Percentiles rank a stretch among this genome's conserved stretches.
Conservation (phyloP, 2,113 vertebrate genomes). For the Lasiurus borealis region DNA sequence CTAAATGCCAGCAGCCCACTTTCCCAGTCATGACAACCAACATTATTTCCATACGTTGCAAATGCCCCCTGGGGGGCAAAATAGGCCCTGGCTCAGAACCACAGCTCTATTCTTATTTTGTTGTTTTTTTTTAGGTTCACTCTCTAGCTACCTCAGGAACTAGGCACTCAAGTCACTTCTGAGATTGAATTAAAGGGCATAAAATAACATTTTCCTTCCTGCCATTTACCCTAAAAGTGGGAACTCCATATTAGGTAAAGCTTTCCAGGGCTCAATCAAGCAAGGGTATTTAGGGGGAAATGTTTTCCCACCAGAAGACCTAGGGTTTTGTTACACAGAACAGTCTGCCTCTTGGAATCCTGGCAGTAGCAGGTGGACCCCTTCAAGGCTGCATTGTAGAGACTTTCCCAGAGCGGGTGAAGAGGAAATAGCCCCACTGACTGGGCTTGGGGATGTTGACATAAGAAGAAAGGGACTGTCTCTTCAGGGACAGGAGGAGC, state of each 20-base stretch:
- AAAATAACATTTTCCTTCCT: conserved; percentile 12
- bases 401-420: conserved; percentile 62
- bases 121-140: conserved; percentile 23
- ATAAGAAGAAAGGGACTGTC: conserved; percentile 51
- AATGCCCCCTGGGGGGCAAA: not conserved
- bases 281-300: conserved; percentile 7
- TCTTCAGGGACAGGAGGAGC: not conserved
- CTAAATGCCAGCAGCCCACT: not conserved
- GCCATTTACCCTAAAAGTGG: conserved; percentile 29
- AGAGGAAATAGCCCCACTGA: conserved; percentile 51
- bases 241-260: not conserved
- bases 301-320: not conserved
- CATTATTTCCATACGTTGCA: not conserved
- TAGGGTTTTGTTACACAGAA: not conserved
- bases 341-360: conserved; percentile 11
- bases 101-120: not conserved
- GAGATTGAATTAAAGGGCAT: conserved; percentile 9
- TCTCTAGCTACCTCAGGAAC: not conserved
- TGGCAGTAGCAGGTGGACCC: conserved; percentile 59
- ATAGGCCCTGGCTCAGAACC: not conserved
- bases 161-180: conserved; percentile 2
- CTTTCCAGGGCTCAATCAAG: conserved; percentile 9
- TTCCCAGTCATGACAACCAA: not conserved
- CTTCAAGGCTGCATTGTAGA: conserved; percentile 6
- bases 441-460: conserved; percentile 62